Percentiles rank a stretch among this genome's conserved stretches.
Conservation (phyloP, 2,797 vertebrate species). For the Petrocephalus sullivani region DNA sequence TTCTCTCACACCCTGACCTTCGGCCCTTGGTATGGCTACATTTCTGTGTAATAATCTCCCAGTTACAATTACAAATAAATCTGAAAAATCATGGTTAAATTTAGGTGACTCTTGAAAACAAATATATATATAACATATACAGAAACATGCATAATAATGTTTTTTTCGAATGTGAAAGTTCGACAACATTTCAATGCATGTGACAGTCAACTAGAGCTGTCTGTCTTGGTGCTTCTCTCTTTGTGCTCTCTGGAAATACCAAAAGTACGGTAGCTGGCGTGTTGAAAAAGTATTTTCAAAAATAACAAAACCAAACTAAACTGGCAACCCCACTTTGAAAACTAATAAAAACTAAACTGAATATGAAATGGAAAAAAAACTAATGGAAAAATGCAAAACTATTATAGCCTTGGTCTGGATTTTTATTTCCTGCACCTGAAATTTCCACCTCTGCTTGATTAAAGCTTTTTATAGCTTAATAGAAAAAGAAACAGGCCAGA, state of each 20-base stretch:
- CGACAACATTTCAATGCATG: neutral
- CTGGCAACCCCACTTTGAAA: no score
- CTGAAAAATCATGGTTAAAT: slow-evolving; percentile 3
- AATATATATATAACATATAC: neutral
- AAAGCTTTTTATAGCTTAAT: neutral
- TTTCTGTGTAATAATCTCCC: neutral
- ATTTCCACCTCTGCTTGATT: neutral
- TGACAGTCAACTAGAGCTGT: neutral
- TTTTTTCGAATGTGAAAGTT: neutral
- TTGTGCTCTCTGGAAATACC: no score
- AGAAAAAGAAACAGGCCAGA: neutral
- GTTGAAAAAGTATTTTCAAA: no score
- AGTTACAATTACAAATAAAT: neutral
- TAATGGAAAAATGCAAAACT: no score
- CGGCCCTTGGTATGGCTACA: slow-evolving; percentile 74
- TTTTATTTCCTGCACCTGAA: neutral
- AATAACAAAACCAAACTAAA: no score
- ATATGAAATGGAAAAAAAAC: no score
- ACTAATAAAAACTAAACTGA: no score
- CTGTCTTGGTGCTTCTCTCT: no score
- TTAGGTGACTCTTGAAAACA: neutral
- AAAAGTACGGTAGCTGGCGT: no score
- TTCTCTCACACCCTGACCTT: slow-evolving; percentile 90
- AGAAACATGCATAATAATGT: neutral
- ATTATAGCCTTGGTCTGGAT: neutral